Evolutionary conservation across 2,113 vertebrate species (phyloP).

Genomic region (Polyodon spathula): DNA sequence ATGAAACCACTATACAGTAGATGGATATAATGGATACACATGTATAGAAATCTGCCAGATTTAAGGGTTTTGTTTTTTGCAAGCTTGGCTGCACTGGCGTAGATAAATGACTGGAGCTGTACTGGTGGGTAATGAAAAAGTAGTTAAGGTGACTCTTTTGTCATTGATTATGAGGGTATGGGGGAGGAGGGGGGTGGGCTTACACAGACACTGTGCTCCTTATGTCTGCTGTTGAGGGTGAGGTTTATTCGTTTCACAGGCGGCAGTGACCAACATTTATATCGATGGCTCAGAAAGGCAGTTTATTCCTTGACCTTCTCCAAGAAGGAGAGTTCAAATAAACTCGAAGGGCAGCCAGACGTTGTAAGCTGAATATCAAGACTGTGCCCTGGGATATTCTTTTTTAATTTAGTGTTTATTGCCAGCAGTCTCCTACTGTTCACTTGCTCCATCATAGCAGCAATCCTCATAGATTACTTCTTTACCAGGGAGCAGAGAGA

Average conservation of each 20-base stretch:
- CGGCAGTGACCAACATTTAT: slow-evolving; percentile 18
- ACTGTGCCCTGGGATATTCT: background rate
- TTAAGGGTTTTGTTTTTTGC: slow-evolving; percentile 6
- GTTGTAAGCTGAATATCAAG: slow-evolving; percentile 2
- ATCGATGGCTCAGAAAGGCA: slow-evolving; percentile 17
- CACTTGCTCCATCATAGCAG: background rate
- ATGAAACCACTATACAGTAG: too few species aligned
- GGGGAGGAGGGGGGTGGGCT: slow-evolving; percentile 2
- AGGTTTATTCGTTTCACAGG: slow-evolving; percentile 12
- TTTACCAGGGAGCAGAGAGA: too few species aligned
- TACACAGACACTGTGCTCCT: slow-evolving; percentile 12
- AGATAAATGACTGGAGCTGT: slow-evolving; percentile 19
- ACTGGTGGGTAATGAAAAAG: slow-evolving; percentile 20
- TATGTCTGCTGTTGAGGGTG: slow-evolving; percentile 7
- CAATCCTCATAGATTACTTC: background rate
- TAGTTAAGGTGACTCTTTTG: slow-evolving; percentile 21
- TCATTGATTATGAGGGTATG: slow-evolving; percentile 23
- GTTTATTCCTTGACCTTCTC: slow-evolving; percentile 19
- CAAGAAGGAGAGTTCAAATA: slow-evolving; percentile 14
- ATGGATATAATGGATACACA: too few species aligned
- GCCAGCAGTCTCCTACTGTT: background rate
- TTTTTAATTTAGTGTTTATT: slow-evolving; percentile 3
- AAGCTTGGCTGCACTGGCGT: slow-evolving; percentile 9
- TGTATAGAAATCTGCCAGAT: too few species aligned
- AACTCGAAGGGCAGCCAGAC: background rate